Evolutionary conservation across 2,113 vertebrate genomes (phyloP).

Genomic region (Aegotheles bennettii): DNA sequence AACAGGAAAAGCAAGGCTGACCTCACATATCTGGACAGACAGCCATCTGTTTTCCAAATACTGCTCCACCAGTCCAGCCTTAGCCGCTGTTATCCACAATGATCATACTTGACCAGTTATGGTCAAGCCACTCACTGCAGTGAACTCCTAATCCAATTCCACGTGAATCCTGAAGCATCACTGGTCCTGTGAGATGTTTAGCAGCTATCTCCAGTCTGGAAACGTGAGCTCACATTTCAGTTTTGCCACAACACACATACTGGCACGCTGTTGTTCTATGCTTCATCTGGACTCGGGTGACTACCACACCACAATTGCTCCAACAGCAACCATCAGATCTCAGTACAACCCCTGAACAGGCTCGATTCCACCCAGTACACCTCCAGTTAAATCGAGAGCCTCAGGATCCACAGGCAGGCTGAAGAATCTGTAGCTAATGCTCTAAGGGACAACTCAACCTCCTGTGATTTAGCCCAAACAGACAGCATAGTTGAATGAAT

Average conservation of each 20-base stretch:
- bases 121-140: neutral
- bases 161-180: neutral
- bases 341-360: neutral
- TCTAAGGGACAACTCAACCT: neutral
- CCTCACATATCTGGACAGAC: neutral
- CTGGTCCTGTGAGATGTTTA: neutral
- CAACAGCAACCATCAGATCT: neutral
- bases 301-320: neutral
- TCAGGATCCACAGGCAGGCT: neutral
- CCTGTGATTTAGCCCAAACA: neutral
- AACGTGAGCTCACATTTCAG: neutral
- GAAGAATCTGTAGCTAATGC: neutral
- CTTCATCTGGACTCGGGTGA: neutral
- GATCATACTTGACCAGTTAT: neutral
- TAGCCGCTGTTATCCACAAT: neutral
- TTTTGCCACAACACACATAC: fast-evolving
- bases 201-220: neutral
- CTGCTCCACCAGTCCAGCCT: neutral
- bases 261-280: fast-evolving
- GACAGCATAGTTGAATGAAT: neutral
- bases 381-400: neutral
- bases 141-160: neutral
- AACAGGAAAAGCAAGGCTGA: neutral
- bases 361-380: neutral
- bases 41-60: neutral